phyloP scores from a whole-genome alignment of 2,888 invertebrate genomes.

The Ophion slaviceki region DNA sequence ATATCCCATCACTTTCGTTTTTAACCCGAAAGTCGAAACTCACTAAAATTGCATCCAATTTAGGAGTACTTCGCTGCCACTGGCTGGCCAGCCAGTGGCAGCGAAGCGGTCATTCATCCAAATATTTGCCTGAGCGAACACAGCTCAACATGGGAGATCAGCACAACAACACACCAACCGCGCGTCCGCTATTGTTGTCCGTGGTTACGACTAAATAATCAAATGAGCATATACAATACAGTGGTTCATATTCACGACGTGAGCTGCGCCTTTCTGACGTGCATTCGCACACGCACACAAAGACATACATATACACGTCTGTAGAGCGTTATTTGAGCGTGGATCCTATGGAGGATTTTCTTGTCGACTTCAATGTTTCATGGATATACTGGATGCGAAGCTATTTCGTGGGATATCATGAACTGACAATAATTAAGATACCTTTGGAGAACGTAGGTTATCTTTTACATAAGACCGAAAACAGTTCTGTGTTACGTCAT shows the following conservation, averaged over 20 bases:
- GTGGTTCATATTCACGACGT: not conserved
- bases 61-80: too few relatives aligned
- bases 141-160: not conserved
- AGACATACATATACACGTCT: not conserved
- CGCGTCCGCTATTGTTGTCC: too few relatives aligned
- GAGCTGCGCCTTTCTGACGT: not conserved
- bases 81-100: too few relatives aligned
- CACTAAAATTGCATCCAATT: too few relatives aligned
- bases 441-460: constrained; percentile 9
- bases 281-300: not conserved
- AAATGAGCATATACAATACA: too few relatives aligned
- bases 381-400: constrained; percentile 35
- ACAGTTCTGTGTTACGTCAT: constrained; percentile 45
- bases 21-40: too few relatives aligned
- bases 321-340: too few relatives aligned
- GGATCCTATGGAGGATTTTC: not conserved
- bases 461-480: constrained; percentile 25
- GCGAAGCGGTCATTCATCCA: too few relatives aligned
- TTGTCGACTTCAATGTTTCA: constrained; percentile 36
- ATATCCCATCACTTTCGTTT: too few relatives aligned
- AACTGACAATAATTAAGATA: constrained; percentile 46
- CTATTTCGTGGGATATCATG: constrained; percentile 31
- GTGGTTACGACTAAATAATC: not conserved
- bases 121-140: not conserved
- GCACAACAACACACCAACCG: not conserved